These are phyloP conservation scores for Myiotriccus ornatus DNA, from an alignment of 2,797 vertebrate genomes.

Conservation along the genomic window DNA sequence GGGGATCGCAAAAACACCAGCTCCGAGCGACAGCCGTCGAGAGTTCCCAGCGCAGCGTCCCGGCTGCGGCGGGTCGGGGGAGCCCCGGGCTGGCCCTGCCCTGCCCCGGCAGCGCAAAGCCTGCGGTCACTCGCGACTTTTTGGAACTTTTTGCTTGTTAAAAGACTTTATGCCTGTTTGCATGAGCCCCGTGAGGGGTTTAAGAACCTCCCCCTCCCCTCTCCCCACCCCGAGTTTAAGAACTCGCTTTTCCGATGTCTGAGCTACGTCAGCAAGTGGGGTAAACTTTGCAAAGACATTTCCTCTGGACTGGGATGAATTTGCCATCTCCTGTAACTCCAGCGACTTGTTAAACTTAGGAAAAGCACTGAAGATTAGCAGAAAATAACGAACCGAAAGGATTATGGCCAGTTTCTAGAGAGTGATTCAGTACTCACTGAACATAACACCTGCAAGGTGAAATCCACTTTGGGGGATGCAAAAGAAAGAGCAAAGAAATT, in stretches of 20 bases:
- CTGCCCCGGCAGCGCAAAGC: neutral
- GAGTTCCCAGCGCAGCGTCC: neutral
- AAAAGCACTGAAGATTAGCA: neutral
- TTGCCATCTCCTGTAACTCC: neutral
- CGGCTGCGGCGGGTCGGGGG: neutral
- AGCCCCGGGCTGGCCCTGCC: neutral
- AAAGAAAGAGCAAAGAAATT: neutral
- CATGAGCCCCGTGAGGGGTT: accelerated
- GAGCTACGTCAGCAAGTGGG: accelerated
- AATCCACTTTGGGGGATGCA: neutral
- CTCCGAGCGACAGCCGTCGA: neutral
- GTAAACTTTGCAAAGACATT: neutral
- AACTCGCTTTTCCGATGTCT: accelerated
- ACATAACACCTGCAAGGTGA: neutral
- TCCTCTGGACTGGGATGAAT: no score
- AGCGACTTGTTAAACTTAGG: neutral
- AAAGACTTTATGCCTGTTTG: accelerated
- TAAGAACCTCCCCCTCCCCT: neutral
- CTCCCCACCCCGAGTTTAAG: neutral
- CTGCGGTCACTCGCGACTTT: accelerated
- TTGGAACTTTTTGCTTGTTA: neutral
- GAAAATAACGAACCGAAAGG: neutral
- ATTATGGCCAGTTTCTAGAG: neutral
- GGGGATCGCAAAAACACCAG: accelerated
- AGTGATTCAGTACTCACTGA: neutral